Evolutionary conservation across 1,140 invertebrate species (phyloP).

Genomic region (Psilanteris sp.): DNA sequence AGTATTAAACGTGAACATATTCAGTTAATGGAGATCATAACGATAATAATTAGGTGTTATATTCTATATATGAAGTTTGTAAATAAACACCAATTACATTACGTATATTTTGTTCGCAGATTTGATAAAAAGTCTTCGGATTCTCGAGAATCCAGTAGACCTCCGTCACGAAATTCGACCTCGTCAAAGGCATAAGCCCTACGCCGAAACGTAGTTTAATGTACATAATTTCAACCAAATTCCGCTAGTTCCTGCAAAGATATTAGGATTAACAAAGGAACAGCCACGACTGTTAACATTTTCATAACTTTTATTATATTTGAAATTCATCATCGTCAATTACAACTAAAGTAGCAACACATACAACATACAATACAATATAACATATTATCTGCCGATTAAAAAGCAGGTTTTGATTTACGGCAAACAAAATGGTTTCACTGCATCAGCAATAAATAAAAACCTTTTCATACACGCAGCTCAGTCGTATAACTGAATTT

Average conservation of each 20-base stretch:
- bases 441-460: constrained; percentile 72
- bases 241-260: constrained; percentile 6
- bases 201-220: constrained; percentile 24
- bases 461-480: constrained; percentile 70
- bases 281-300: constrained; percentile 1
- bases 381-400: constrained; percentile 45
- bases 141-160: constrained; percentile 71
- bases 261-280: neutral
- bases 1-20: no score
- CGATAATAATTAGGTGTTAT: no score
- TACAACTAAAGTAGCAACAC: constrained; percentile 52
- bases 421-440: constrained; percentile 20
- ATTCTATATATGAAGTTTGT: no score
- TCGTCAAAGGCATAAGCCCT: constrained; percentile 64
- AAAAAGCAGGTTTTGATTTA: constrained; percentile 23
- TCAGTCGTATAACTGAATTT: constrained; percentile 71
- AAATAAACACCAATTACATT: no score
- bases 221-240: constrained; percentile 20
- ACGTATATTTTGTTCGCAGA: constrained; percentile 66
- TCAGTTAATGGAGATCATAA: no score
- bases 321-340: constrained; percentile 63
- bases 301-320: constrained; percentile 56
- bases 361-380: constrained; percentile 56
- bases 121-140: constrained; percentile 70
- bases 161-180: constrained; percentile 74